Conservation (phyloP, 1,140 invertebrate genomes). For the Tetranychus urticae region DNA sequence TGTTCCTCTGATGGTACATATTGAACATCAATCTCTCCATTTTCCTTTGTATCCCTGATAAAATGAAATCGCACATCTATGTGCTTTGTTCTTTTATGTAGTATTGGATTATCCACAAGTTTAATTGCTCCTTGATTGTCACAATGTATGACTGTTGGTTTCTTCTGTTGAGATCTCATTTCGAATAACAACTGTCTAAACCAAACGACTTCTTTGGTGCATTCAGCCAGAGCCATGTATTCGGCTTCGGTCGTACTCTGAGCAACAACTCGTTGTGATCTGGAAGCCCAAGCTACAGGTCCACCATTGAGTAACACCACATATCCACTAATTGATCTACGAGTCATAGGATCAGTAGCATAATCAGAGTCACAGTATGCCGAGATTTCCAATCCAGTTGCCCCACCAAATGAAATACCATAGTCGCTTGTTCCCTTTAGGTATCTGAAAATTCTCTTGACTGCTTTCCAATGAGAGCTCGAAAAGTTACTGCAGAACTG, state of each 20-base stretch:
- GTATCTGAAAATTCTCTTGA: constrained; percentile 12
- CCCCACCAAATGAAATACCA: constrained; percentile 1
- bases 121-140: constrained; percentile 18
- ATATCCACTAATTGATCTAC: constrained; percentile 7
- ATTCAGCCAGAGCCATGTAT: neutral
- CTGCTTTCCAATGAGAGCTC: constrained; percentile 16
- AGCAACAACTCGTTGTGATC: too few relatives aligned
- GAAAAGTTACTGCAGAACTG: constrained; percentile 18
- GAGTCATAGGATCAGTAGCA: constrained; percentile 12
- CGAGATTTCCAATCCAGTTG: neutral
- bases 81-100: constrained; percentile 21
- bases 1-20: constrained; percentile 11
- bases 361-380: constrained; percentile 15
- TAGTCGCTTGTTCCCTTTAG: constrained; percentile 15
- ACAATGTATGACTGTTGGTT: constrained; percentile 6
- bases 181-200: neutral
- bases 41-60: constrained; percentile 16
- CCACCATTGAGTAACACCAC: neutral
- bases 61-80: constrained; percentile 20
- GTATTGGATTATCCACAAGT: constrained; percentile 19
- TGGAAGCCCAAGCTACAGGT: constrained; percentile 2
- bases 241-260: too few relatives aligned
- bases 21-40: neutral
- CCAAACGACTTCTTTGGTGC: constrained; percentile 5
- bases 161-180: neutral